Evolutionary conservation across 2,888 invertebrate species (phyloP).

Genomic region (Harpalus rubripes): DNA sequence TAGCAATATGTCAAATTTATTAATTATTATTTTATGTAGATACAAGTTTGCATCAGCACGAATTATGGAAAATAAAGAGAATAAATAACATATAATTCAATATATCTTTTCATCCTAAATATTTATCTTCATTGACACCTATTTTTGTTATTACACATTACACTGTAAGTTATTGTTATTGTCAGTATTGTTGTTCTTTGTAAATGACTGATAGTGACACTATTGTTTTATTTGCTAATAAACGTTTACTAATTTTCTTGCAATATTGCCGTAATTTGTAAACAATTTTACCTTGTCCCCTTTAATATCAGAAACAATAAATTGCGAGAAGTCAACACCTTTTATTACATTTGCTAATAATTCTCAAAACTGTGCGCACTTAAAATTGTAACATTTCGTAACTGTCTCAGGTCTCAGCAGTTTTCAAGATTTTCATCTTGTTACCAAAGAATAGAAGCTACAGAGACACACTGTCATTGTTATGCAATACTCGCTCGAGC

Average conservation of each 20-base stretch:
- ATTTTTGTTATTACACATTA: too few relatives aligned
- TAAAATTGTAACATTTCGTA: not conserved
- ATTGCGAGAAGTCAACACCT: not conserved
- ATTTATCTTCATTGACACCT: too few relatives aligned
- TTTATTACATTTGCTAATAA: not conserved
- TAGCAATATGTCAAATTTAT: too few relatives aligned
- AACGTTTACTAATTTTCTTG: not conserved
- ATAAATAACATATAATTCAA: too few relatives aligned
- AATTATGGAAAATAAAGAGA: too few relatives aligned
- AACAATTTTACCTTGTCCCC: not conserved
- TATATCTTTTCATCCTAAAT: too few relatives aligned
- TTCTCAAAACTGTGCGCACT: not conserved
- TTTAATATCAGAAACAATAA: not conserved
- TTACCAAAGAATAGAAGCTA: not conserved
- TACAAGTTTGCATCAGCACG: too few relatives aligned
- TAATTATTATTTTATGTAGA: too few relatives aligned
- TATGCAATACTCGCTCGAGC: not conserved
- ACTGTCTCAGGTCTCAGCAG: not conserved
- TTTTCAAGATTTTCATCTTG: not conserved
- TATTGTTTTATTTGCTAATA: not conserved
- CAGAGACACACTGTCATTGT: not conserved
- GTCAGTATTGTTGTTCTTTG: too few relatives aligned
- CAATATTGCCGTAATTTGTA: not conserved
- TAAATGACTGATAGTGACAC: not conserved
- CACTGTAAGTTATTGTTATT: too few relatives aligned